phyloP scores from a whole-genome alignment of 2,797 vertebrate genomes.

The Dipus sagitta region DNA sequence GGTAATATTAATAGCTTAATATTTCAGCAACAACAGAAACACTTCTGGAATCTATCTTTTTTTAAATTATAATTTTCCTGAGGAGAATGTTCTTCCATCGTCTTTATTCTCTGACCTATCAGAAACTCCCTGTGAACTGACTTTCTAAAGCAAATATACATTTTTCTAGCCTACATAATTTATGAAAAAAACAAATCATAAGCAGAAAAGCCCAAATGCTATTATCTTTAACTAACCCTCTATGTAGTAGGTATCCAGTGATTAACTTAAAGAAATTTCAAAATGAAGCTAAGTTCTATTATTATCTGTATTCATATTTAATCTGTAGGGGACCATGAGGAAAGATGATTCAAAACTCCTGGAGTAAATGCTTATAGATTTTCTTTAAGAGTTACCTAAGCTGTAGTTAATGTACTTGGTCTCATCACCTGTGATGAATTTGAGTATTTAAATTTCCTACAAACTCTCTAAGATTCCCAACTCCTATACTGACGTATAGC shows the following conservation, averaged over 20 bases:
- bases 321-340: background rate
- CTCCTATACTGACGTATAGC: slow-evolving; percentile 17
- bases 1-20: slow-evolving; percentile 64
- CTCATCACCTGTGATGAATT: background rate
- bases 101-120: slow-evolving; percentile 62
- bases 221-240: slow-evolving; percentile 43
- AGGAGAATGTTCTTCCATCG: slow-evolving; percentile 43
- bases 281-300: slow-evolving; percentile 21
- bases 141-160: slow-evolving; percentile 63
- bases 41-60: slow-evolving; percentile 66
- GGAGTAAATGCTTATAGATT: background rate
- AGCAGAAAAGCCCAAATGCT: slow-evolving; percentile 60
- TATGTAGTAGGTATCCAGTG: background rate
- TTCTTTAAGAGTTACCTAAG: background rate
- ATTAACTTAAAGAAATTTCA: slow-evolving; percentile 59
- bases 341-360: background rate
- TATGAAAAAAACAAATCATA: slow-evolving; percentile 60
- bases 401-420: background rate
- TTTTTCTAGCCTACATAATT: slow-evolving; percentile 68
- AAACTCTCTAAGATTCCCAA: slow-evolving; percentile 36
- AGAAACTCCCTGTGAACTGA: slow-evolving; percentile 67
- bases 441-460: background rate
- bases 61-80: slow-evolving; percentile 70
- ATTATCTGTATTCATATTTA: background rate
- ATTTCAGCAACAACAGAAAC: slow-evolving; percentile 69